phyloP scores from a whole-genome alignment of 2,797 vertebrate species.

The Lutjanus campechanus region DNA sequence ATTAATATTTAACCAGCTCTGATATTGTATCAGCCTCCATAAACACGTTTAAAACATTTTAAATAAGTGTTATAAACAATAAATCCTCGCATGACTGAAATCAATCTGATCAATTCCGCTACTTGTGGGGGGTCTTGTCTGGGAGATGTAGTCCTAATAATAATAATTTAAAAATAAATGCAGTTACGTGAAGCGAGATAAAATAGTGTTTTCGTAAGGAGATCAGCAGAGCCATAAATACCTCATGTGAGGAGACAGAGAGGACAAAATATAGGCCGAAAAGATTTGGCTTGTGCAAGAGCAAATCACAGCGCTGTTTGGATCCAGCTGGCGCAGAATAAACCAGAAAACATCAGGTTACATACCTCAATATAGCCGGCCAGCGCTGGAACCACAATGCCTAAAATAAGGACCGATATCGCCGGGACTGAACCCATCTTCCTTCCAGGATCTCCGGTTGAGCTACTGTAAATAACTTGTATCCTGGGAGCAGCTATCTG shows the following conservation, averaged over 20 bases:
- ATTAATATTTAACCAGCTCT: conserved; percentile 27
- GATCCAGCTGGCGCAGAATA: conserved; percentile 1
- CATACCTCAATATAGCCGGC: conserved; percentile 94
- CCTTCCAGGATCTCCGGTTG: conserved; percentile 48
- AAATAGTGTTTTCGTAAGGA: not conserved
- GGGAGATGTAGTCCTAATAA: not conserved
- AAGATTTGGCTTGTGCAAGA: conserved; percentile 11
- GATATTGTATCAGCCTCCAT: not conserved
- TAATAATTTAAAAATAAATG: not conserved
- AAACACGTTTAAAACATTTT: not conserved
- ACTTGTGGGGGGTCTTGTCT: conserved; percentile 13
- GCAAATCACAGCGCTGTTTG: not conserved
- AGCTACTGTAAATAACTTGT: conserved; percentile 68
- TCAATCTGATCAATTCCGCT: conserved; percentile 1
- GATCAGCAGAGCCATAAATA: conserved; percentile 4
- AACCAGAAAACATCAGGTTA: conserved; percentile 18
- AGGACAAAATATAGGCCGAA: conserved; percentile 18
- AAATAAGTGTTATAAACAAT: conserved; percentile 4
- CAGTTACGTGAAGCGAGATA: not conserved
- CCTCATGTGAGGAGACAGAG: conserved; percentile 13
- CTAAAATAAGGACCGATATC: conserved; percentile 85
- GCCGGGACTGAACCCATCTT: conserved; percentile 85
- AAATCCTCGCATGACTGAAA: not conserved
- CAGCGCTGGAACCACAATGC: conserved; percentile 87
- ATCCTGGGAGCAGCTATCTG: conserved; percentile 52